A percentile compares a stretch with the other conserved stretches of the same genome.
Evolutionary conservation across 2,113 vertebrate species (phyloP).

Genomic region (Pseudorasbora parva): DNA sequence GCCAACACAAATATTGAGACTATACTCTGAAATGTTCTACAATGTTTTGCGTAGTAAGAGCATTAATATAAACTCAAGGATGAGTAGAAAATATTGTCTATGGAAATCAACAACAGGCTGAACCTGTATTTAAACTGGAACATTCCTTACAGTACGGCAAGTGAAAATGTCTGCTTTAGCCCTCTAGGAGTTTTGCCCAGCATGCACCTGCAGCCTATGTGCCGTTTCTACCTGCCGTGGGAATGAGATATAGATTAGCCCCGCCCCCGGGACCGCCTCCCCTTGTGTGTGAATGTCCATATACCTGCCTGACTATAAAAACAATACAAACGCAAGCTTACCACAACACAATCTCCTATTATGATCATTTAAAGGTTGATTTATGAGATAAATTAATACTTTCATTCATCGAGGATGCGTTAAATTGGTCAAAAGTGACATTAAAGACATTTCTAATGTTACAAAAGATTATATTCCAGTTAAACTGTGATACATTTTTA

Average conservation of each 20-base stretch:
- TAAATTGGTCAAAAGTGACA: not conserved
- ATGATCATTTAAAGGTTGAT: not conserved
- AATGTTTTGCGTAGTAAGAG: not conserved
- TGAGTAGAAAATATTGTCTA: not conserved
- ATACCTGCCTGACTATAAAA: conserved; percentile 36
- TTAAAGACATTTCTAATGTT: not conserved
- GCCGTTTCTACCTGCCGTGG: conserved; percentile 34
- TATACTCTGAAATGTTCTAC: not conserved
- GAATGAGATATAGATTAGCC: conserved; percentile 8
- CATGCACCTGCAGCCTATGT: not conserved
- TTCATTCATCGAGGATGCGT: not conserved
- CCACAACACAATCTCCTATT: not conserved
- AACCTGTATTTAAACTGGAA: not conserved
- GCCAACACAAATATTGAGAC: too few species aligned
- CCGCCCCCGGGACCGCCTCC: not conserved
- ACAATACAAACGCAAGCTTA: conserved; percentile 21
- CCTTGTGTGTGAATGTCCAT: not conserved
- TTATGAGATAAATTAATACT: not conserved
- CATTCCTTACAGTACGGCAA: not conserved
- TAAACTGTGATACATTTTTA: not conserved
- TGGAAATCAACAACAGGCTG: not conserved
- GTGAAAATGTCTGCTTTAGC: not conserved
- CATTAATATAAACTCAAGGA: not conserved
- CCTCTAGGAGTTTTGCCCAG: too few species aligned
- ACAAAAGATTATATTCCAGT: not conserved